Evolutionary conservation across 2,113 vertebrate species (phyloP).

Genomic region (Propithecus coquereli): DNA sequence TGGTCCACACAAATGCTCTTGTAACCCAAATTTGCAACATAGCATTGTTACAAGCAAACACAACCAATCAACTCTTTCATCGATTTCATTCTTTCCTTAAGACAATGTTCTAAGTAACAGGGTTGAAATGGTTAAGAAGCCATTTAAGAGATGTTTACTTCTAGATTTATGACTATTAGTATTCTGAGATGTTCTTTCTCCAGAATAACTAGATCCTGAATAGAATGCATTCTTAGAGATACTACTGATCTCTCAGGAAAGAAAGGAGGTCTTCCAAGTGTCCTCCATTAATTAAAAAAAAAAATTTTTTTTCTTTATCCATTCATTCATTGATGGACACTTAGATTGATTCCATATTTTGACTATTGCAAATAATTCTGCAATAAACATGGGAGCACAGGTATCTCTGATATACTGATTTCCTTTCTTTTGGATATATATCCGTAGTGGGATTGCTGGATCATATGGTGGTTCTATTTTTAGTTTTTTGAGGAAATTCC

Average conservation of each 20-base stretch:
- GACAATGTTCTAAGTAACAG: constrained; percentile 21
- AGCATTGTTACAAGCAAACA: not conserved
- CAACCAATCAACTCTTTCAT: not conserved
- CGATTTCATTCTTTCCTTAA: not conserved
- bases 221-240: not conserved
- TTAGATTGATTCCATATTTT: too few relatives aligned
- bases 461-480: too few relatives aligned
- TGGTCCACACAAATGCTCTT: not conserved
- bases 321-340: too few relatives aligned
- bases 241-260: not conserved
- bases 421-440: too few relatives aligned
- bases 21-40: not conserved
- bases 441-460: too few relatives aligned
- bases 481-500: too few relatives aligned
- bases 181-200: not conserved
- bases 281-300: not conserved
- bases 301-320: too few relatives aligned
- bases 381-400: too few relatives aligned
- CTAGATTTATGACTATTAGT: not conserved
- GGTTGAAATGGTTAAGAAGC: not conserved
- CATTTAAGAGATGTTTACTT: not conserved
- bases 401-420: too few relatives aligned
- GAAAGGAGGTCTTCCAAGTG: not conserved
- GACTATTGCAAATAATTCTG: too few relatives aligned
- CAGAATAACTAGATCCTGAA: not conserved